Base-by-base conservation (phyloP, 2,797 vertebrate genomes). In the Argentina silus region DNA sequence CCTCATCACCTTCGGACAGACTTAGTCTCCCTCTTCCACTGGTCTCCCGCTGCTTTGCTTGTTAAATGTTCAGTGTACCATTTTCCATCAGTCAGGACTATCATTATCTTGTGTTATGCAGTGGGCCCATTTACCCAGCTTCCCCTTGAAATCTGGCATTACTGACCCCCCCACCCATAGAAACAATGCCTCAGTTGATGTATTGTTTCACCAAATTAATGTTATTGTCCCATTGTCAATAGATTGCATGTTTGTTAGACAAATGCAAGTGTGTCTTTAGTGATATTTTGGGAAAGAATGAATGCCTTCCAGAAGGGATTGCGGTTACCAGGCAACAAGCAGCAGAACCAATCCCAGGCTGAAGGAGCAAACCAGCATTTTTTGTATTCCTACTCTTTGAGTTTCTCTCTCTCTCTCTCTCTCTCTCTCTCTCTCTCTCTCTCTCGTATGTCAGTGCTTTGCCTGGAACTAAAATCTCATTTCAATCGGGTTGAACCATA, bases 311-410 rank as follows among this genome's bases (percentile, higher is more conserved):
- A 91, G 92, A 90, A 86, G 76, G 85, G 83, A 90, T 85, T 90
- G 88, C 43, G 76, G 93, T 95, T 92, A 91, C 93, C 86, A 93
- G 89, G 93, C 93, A 95, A 95, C 93, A 91, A 89, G 91, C 90
- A 87, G 87, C 86, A 86, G 90, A 92, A 85, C 91, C 88, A 89
- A 92, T 90, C 86, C 90, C 91, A 83, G 67, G 86, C 85, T 88
- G 81, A 89, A 88, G 80, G 78, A 74, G 43, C 80, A 86, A 66
- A 73, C 9, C 43, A 70, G 17, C 71, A 84, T 83, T 75, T 80
- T 76, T 87, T 83, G 42, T 70, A 55, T 76, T 68, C 79, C 78
- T 84, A 73, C 70, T 72, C 69, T 59, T 27, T 69, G 19, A 50
- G 72, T 73, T 72, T 72, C 63, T 73, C 51, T 19, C 61, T 78